These are phyloP conservation scores for Sandelia bainsii DNA, from an alignment of 2,797 vertebrate species.

Conservation along the genomic window DNA sequence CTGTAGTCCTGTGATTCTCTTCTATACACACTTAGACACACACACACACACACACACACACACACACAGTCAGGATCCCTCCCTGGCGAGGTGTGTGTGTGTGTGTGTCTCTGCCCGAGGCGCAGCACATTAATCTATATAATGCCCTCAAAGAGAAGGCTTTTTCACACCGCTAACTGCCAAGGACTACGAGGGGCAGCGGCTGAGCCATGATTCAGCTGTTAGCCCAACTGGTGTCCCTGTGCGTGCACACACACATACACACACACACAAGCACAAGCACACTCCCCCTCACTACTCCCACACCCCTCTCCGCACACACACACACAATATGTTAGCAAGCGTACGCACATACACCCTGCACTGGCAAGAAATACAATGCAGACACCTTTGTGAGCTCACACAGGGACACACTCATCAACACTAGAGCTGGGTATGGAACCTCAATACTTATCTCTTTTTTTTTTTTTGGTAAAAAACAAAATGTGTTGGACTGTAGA, in stretches of 20 bases:
- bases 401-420: slow-evolving; percentile 38
- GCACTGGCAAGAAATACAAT: slow-evolving; percentile 42
- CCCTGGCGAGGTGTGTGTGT: slow-evolving; percentile 76
- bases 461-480: not conserved
- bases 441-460: not conserved
- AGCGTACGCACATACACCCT: slow-evolving; percentile 50
- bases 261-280: slow-evolving; percentile 38
- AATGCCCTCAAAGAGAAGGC: slow-evolving; percentile 87
- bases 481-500: slow-evolving; percentile 10
- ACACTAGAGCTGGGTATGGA: not conserved
- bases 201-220: slow-evolving; percentile 85
- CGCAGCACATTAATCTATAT: slow-evolving; percentile 89
- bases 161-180: slow-evolving; percentile 87
- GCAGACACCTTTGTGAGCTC: slow-evolving; percentile 52
- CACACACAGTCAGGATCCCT: slow-evolving; percentile 73
- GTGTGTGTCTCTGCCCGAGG: slow-evolving; percentile 77
- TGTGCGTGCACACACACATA: slow-evolving; percentile 45
- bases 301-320: slow-evolving; percentile 35
- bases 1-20: slow-evolving; percentile 59
- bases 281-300: slow-evolving; percentile 12
- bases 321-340: slow-evolving; percentile 62
- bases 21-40: slow-evolving; percentile 39
- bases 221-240: slow-evolving; percentile 83
- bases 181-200: slow-evolving; percentile 84
- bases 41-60: slow-evolving; percentile 43